Conservation (phyloP, 92 coral and sea anemone genomes). For the Actinernus sp. region DNA sequence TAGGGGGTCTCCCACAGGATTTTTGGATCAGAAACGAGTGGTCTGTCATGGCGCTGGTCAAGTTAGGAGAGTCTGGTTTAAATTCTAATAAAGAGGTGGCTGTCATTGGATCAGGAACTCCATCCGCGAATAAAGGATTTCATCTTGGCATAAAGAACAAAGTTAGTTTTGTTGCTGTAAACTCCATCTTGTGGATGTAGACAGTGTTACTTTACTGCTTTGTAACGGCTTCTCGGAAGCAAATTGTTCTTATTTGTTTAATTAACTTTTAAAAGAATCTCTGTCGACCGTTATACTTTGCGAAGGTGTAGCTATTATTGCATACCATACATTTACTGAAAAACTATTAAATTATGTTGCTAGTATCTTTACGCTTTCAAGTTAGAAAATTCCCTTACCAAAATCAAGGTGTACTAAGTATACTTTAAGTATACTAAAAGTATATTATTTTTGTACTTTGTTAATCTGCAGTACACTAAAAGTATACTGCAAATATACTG, state of each 20-base stretch:
- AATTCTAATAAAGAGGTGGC: conserved; percentile 24
- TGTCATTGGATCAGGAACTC: conserved; percentile 70
- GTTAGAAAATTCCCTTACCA: too few relatives aligned
- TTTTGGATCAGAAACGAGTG: conserved; percentile 80
- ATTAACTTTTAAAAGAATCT: neutral
- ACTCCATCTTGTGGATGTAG: neutral
- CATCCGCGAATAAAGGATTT: conserved; percentile 44
- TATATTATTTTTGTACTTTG: too few relatives aligned
- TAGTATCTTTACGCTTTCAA: too few relatives aligned
- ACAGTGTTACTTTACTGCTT: neutral
- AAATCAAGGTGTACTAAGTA: too few relatives aligned
- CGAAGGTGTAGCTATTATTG: too few relatives aligned
- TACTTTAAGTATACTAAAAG: too few relatives aligned
- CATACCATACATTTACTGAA: too few relatives aligned
- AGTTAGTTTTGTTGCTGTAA: conserved; percentile 25
- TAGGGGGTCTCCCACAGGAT: conserved; percentile 69
- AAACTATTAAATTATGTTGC: too few relatives aligned
- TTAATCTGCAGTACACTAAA: too few relatives aligned
- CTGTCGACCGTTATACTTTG: too few relatives aligned
- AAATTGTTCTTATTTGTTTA: neutral
- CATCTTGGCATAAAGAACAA: conserved; percentile 66
- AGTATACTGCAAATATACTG: too few relatives aligned
- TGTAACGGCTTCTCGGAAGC: neutral
- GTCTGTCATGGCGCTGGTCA: conserved; percentile 88
- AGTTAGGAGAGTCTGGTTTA: conserved; percentile 39